Evolutionary conservation across 2,113 vertebrate genomes (phyloP), one percentile per base, ranked within the genome.

Genomic region (Ahaetulla prasina): DNA sequence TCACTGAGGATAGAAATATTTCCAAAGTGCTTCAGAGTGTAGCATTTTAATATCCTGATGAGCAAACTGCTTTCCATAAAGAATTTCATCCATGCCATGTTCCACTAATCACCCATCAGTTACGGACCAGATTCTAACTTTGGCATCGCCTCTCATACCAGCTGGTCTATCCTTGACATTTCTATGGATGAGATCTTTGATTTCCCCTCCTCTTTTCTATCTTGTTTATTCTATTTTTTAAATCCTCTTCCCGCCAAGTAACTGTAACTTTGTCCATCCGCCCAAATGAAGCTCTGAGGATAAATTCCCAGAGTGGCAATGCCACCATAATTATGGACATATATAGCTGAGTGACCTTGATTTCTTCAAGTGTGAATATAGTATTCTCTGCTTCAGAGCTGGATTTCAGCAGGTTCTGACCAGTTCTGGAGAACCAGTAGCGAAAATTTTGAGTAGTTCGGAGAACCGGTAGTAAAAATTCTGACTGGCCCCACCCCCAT

Each of bases 271-370:
- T 99, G 99, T 92, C 99, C 96, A 96, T 99, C 99, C 94, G 99
- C 96, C 92, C 98, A 98, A 96, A 99, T 98, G 96, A 99, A 94
- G 90, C 98, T 99, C 92, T 98, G 98, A 74, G 98, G 97, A 96
- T 99, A 98, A 97, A 99, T 98, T 95, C 99, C 98, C 97, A 99
- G 96, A 95, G 98, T 97, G 95, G 98, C 98, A 97, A 99, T 97
- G 96, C 99, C 99, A 39, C 2, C 6, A 18, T 8, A 16, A 39
- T 20, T 80, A 39, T 20, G 7, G 16, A 3, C 68, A 3, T 18
- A 20, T 2, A 35, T 74, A 0, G 16, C 30, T 16, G 12, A 35
- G 16, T 35, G n/a, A 74, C 68, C 14, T 74, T 74, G 68, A 16
- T 80, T 39, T 74, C 35, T n/a, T n/a, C 63, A 74, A 7, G 14